Evolutionary conservation across 2,113 vertebrate species (phyloP), one percentile per base, ranked within the genome.

Genomic region (Collichthys lucidus): DNA sequence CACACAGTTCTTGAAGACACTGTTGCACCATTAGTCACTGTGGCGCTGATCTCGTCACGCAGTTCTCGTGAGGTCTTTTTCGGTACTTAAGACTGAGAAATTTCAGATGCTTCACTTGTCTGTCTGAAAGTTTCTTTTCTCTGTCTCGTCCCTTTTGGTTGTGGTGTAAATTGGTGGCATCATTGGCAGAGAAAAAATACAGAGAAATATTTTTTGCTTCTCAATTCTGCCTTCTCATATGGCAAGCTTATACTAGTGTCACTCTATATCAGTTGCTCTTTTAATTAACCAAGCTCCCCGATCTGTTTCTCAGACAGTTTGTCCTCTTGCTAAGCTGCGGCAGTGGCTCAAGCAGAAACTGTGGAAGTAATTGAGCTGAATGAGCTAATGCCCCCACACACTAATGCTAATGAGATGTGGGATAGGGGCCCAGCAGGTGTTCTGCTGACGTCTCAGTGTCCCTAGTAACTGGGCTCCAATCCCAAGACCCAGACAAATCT

Each of bases 361-460:
- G 64, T 74, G 62, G 70, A 82, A 85, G 87, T 90, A 93, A 94
- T 92, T 89, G 92, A 93, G 83, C 91, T 85, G 91, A 94, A 94
- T 93, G 90, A 93, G 84, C 87, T 81, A 83, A 80, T 83, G 61
- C 80, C 80, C 86, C 63, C 67, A 73, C 73, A 78, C 82, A 88
- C 70, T 82, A 88, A 77, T 69, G 62, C 79, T 92, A 93, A 94
- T 91, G 88, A 92, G 83, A 82, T 74, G 85, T 55, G 75, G 81
- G 60, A 86, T n/a, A 55, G 59, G 61, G 57, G 20, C 73, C 67
- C 86, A 86, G 86, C 85, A 85, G 86, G 89, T 90, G 89, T 74
- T 52, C 65, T 55, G 68, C 71, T 74, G 49, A 76, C 40, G 47
- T 85, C 84, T 74, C 69, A 74, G 65, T 16, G 50, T 79, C 74